Conservation (phyloP, 2,113 vertebrate species). For the Myodes glareolus region DNA sequence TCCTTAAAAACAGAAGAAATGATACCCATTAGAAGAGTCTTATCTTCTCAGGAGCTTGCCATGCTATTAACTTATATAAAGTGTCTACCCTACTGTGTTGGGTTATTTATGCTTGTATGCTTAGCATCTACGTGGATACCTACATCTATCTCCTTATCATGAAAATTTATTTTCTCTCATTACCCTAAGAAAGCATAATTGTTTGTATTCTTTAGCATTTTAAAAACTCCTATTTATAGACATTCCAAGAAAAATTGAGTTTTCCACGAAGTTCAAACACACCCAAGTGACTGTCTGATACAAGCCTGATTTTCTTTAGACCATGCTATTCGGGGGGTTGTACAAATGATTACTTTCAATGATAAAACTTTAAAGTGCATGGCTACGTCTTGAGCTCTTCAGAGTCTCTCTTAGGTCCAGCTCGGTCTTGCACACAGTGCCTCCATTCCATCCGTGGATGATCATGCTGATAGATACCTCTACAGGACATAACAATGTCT, state of each 20-base stretch:
- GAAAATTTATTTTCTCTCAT: background rate
- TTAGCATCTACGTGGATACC: background rate
- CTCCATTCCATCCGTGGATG: background rate
- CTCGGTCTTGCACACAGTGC: background rate
- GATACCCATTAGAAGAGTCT: background rate
- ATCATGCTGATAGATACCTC: background rate
- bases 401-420: background rate
- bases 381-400: background rate
- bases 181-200: background rate
- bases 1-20: slow-evolving; percentile 18
- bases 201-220: slow-evolving; percentile 25
- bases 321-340: slow-evolving; percentile 75
- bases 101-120: background rate
- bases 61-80: background rate
- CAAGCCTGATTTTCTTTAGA: slow-evolving; percentile 81
- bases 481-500: background rate
- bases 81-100: background rate
- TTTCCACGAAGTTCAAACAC: background rate
- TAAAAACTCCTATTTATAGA: background rate
- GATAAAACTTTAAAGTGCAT: background rate
- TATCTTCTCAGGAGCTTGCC: background rate
- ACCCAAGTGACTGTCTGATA: background rate
- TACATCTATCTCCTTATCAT: background rate
- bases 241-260: background rate
- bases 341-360: background rate